These are phyloP conservation scores for Aethes cnicana DNA, from an alignment of 2,888 invertebrate genomes.

Conservation along the genomic window DNA sequence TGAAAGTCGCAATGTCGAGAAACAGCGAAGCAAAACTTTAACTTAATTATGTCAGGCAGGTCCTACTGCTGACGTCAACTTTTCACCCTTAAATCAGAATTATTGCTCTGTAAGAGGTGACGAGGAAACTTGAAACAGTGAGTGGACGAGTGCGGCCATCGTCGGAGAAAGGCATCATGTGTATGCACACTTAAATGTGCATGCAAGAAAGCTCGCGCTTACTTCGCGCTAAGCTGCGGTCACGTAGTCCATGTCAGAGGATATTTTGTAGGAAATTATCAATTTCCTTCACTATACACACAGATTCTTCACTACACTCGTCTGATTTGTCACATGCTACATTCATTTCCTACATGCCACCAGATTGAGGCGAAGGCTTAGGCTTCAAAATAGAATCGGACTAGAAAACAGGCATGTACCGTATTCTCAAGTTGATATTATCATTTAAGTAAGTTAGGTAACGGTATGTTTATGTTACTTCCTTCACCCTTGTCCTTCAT, in stretches of 20 bases:
- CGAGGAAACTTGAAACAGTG: not conserved
- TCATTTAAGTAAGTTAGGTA: too few relatives aligned
- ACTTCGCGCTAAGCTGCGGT: not conserved
- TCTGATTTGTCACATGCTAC: too few relatives aligned
- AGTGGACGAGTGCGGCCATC: slow-evolving; percentile 14
- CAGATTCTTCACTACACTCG: too few relatives aligned
- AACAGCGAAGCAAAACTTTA: not conserved
- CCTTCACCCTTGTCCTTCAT: too few relatives aligned
- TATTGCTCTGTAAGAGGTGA: not conserved
- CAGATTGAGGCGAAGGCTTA: too few relatives aligned
- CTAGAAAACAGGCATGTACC: too few relatives aligned
- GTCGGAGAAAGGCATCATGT: slow-evolving; percentile 25
- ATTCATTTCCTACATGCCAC: too few relatives aligned
- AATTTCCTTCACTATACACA: too few relatives aligned
- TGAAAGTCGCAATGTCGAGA: too few relatives aligned
- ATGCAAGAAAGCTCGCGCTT: slow-evolving; percentile 24
- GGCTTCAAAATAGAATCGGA: too few relatives aligned
- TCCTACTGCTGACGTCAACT: not conserved
- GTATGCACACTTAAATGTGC: slow-evolving; percentile 14
- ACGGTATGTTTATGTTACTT: too few relatives aligned
- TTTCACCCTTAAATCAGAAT: not conserved
- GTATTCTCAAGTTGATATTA: too few relatives aligned
- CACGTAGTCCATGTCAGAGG: slow-evolving; percentile 7
- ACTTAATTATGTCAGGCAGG: not conserved
- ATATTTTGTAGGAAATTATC: not conserved